phyloP scores from a whole-genome alignment of 2,797 vertebrate genomes.

The Etheostoma nigrum region DNA sequence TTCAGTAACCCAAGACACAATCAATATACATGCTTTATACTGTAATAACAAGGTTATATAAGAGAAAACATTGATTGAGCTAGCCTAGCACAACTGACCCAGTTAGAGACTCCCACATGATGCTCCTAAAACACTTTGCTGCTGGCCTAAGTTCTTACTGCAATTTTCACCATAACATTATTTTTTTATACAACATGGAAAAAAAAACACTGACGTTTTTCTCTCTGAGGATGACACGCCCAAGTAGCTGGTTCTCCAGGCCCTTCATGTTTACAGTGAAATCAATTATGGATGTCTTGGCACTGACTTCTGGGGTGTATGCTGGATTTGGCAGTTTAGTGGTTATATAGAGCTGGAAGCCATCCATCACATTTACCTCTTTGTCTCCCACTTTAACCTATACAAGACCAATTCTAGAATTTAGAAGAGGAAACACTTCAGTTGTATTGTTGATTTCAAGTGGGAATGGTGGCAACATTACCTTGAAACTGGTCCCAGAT shows the following conservation, averaged over 20 bases:
- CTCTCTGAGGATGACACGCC: conserved; percentile 91
- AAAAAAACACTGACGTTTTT: conserved; percentile 85
- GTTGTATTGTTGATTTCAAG: background rate
- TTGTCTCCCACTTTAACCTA: conserved; percentile 96
- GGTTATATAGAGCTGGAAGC: conserved; percentile 92
- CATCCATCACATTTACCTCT: conserved; percentile 89
- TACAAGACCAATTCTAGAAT: conserved; percentile 20
- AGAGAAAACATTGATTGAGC: background rate
- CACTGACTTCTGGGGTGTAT: conserved; percentile 93
- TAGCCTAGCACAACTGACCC: background rate
- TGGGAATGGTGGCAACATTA: conserved; percentile 50
- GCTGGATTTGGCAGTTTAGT: conserved; percentile 92
- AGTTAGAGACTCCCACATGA: too few relatives aligned
- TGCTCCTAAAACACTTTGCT: too few relatives aligned
- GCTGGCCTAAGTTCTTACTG: background rate
- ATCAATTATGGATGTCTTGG: conserved; percentile 91
- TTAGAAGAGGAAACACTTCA: conserved; percentile 5
- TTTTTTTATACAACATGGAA: conserved; percentile 4
- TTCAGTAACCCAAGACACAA: background rate
- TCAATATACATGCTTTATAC: background rate
- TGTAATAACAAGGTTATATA: background rate
- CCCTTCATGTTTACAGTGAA: conserved; percentile 95
- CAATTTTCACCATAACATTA: background rate
- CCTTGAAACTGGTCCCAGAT: conserved; percentile 89
- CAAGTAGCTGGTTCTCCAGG: conserved; percentile 93